phyloP scores from a whole-genome alignment of 2,797 vertebrate genomes.

The Dendrocincla fuliginosa region DNA sequence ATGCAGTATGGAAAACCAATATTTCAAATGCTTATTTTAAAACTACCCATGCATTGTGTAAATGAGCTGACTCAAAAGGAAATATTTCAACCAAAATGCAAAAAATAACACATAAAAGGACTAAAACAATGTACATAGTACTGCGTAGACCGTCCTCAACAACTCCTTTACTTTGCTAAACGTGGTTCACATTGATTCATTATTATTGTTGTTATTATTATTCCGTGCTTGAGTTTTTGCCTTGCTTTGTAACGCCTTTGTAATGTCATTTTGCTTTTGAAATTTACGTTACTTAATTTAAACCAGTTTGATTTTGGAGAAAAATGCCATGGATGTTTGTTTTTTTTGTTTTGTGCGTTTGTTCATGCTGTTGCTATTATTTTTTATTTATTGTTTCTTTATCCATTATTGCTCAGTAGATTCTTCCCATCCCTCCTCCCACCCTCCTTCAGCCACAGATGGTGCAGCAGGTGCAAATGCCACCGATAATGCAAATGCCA shows the following conservation, averaged over 20 bases:
- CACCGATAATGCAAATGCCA: slow-evolving; percentile 91
- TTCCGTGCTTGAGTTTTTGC: slow-evolving; percentile 20
- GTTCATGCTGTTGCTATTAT: slow-evolving; percentile 58
- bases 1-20: neutral
- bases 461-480: slow-evolving; percentile 93
- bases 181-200: slow-evolving; percentile 15
- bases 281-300: slow-evolving; percentile 38
- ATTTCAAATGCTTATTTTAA: neutral
- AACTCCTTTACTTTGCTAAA: neutral
- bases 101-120: neutral
- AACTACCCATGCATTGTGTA: neutral
- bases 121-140: neutral
- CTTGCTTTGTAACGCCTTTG: slow-evolving; percentile 9
- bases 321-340: neutral
- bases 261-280: slow-evolving; percentile 28
- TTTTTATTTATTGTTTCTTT: slow-evolving; percentile 74
- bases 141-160: neutral
- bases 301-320: neutral
- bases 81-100: neutral
- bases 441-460: slow-evolving; percentile 95
- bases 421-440: slow-evolving; percentile 93
- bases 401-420: slow-evolving; percentile 92
- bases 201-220: neutral
- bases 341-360: slow-evolving; percentile 1
- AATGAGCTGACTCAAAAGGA: neutral